Conservation (phyloP, 2,888 invertebrate genomes). For the Diaprepes abbreviatus region DNA sequence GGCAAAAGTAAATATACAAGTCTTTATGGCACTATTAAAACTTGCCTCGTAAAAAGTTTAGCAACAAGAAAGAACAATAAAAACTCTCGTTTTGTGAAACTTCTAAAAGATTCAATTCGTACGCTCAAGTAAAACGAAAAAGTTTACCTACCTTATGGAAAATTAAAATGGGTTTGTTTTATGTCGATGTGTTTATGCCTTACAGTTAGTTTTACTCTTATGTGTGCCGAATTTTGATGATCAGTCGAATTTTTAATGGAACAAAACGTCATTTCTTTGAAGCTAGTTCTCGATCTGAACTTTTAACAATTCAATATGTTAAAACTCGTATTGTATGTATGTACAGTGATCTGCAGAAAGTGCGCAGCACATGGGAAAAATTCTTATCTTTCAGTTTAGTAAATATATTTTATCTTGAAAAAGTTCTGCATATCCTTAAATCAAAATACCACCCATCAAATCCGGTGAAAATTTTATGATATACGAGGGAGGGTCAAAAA, state of each 20-base stretch:
- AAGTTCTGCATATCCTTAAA: no score
- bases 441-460: no score
- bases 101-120: slow-evolving; percentile 47
- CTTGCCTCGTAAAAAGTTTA: slow-evolving; percentile 48
- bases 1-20: slow-evolving; percentile 42
- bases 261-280: no score
- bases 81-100: slow-evolving; percentile 35
- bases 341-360: no score
- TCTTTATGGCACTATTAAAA: slow-evolving; percentile 49
- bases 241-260: background rate
- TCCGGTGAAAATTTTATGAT: no score
- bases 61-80: slow-evolving; percentile 45
- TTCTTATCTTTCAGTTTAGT: no score
- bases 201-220: slow-evolving; percentile 3
- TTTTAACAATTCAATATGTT: no score
- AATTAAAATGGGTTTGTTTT: slow-evolving; percentile 45
- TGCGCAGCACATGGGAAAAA: no score
- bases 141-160: slow-evolving; percentile 46
- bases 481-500: no score
- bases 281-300: no score
- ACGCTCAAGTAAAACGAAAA: slow-evolving; percentile 29
- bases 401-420: no score
- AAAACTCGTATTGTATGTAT: no score
- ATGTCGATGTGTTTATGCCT: slow-evolving; percentile 39
- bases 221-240: slow-evolving; percentile 3